Evolutionary conservation across 2,797 vertebrate genomes (phyloP).

Genomic region (Sibirionetta formosa): DNA sequence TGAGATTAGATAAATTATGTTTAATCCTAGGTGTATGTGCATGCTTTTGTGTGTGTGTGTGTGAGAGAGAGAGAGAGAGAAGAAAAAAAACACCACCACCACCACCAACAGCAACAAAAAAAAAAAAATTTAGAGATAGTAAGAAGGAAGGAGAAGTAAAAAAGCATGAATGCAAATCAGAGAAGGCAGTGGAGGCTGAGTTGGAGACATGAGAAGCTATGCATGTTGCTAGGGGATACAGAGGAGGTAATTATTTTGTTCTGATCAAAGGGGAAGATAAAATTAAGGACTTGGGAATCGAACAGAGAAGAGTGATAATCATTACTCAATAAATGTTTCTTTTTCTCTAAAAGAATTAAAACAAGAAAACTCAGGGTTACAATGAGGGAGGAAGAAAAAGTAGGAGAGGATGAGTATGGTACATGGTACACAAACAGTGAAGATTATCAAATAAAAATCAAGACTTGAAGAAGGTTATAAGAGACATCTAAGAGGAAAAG

Average conservation of each 20-base stretch:
- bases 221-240: neutral
- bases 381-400: neutral
- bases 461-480: neutral
- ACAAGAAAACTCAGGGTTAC: neutral
- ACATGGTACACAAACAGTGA: fast-evolving
- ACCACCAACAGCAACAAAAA: neutral
- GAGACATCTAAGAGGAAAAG: neutral
- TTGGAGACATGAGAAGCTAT: neutral
- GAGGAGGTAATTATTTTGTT: neutral
- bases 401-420: fast-evolving
- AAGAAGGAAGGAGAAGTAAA: neutral
- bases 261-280: neutral
- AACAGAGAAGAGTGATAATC: neutral
- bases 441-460: neutral
- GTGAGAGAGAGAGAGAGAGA: no score
- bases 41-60: neutral
- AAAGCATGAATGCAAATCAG: neutral
- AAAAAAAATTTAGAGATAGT: neutral
- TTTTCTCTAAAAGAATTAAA: neutral
- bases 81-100: neutral
- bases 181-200: neutral
- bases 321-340: neutral
- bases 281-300: neutral
- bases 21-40: fast-evolving
- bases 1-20: neutral